Percentiles rank a stretch among this genome's conserved stretches.
These are phyloP conservation scores for Xiphophorus hellerii DNA, from an alignment of 2,113 vertebrate genomes.

Conservation along the genomic window DNA sequence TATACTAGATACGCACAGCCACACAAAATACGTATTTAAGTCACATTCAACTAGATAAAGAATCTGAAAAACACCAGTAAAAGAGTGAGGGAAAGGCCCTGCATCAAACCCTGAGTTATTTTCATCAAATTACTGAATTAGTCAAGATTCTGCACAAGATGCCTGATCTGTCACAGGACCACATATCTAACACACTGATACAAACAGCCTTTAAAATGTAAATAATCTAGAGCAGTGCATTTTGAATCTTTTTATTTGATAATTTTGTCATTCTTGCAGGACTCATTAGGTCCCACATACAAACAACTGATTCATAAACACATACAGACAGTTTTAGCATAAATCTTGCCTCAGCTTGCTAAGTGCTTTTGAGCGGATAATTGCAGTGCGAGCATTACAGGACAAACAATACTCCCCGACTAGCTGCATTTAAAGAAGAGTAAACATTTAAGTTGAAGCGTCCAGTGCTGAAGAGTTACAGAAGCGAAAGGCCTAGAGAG, in stretches of 20 bases:
- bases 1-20: slow-evolving; percentile 13
- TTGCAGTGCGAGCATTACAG: slow-evolving; percentile 49
- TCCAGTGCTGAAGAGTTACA: neutral
- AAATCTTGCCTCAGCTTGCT: slow-evolving; percentile 24
- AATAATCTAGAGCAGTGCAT: slow-evolving; percentile 28
- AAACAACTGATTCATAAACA: slow-evolving; percentile 49
- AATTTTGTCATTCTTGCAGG: slow-evolving; percentile 41
- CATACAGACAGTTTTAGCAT: slow-evolving; percentile 29
- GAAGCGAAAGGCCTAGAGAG: neutral
- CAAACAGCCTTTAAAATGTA: slow-evolving; percentile 7
- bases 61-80: neutral
- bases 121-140: neutral
- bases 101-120: slow-evolving; percentile 8
- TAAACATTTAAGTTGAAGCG: neutral
- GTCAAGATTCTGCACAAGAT: neutral
- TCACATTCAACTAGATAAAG: neutral
- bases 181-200: neutral
- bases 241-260: slow-evolving; percentile 67
- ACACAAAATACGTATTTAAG: slow-evolving; percentile 6
- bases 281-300: slow-evolving; percentile 46
- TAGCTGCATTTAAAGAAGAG: slow-evolving; percentile 16
- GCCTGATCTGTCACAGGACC: slow-evolving; percentile 12
- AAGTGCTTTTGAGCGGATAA: slow-evolving; percentile 57
- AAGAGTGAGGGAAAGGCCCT: neutral
- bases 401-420: slow-evolving; percentile 21